phyloP scores from a whole-genome alignment of 1,140 invertebrate species.

The Dreissena polymorpha region DNA sequence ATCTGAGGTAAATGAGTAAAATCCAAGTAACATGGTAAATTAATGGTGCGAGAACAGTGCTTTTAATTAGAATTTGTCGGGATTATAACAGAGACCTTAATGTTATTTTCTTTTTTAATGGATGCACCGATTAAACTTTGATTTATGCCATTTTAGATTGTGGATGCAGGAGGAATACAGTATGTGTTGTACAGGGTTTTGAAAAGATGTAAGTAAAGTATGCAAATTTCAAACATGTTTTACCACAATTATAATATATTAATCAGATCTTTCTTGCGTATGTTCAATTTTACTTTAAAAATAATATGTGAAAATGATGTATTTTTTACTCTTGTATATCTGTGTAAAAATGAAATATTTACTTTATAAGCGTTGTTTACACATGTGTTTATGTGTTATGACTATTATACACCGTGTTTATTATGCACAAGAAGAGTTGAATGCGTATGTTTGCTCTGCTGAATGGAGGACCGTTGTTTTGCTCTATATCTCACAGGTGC shows the following conservation, averaged over 20 bases:
- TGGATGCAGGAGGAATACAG: not conserved
- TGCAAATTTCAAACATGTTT: not conserved
- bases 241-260: not conserved
- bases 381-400: no score
- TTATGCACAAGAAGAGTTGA: no score
- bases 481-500: conserved; percentile 19
- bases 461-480: no score
- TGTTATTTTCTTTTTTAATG: not conserved
- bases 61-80: not conserved
- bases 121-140: no score
- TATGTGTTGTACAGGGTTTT: conserved; percentile 20
- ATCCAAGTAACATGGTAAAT: not conserved
- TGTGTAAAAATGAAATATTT: no score
- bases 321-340: no score
- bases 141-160: not conserved
- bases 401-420: no score
- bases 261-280: not conserved
- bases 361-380: no score
- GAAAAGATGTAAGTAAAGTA: conserved; percentile 21
- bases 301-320: no score
- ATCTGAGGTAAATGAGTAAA: no score
- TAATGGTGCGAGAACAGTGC: not conserved
- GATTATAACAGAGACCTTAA: no score
- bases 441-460: no score
- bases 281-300: not conserved